phyloP scores from a whole-genome alignment of 2,113 vertebrate genomes.

The Meles meles region DNA sequence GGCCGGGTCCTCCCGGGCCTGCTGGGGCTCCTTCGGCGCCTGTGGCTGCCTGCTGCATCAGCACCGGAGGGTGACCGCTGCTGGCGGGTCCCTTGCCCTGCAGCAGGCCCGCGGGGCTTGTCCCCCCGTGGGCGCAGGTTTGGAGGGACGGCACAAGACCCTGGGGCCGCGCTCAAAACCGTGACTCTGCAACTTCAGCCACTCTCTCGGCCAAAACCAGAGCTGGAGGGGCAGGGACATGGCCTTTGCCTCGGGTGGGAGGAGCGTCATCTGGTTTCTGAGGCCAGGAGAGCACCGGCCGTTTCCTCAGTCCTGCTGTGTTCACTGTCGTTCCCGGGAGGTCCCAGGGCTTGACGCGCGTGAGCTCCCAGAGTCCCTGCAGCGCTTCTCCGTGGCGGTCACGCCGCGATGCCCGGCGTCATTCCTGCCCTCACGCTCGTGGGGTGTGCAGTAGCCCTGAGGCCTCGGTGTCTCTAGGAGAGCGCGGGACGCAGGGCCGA shows the following conservation, averaged over 20 bases:
- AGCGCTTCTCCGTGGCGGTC: fast-evolving
- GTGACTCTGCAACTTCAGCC: not conserved
- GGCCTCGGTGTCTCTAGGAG: not conserved
- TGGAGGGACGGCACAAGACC: not conserved
- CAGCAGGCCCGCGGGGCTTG: not conserved
- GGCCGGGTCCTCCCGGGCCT: not conserved
- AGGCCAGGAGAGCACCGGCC: not conserved
- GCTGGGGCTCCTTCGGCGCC: fast-evolving
- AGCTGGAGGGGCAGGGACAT: not conserved
- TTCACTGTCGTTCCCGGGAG: not conserved
- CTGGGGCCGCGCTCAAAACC: not conserved
- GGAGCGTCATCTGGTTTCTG: not conserved
- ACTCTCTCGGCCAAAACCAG: not conserved
- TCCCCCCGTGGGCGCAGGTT: not conserved
- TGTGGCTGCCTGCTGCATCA: not conserved
- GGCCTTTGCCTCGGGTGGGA: not conserved
- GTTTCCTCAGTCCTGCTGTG: fast-evolving
- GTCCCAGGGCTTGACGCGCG: fast-evolving
- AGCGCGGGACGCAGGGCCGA: not conserved
- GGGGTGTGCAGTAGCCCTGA: not conserved
- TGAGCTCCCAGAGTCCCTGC: not conserved
- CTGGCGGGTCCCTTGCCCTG: not conserved
- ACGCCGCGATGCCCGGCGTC: fast-evolving
- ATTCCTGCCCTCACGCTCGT: fast-evolving
- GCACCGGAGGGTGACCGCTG: fast-evolving